Evolutionary conservation across 2,888 invertebrate genomes (phyloP).

Genomic region (Diploptera punctata): DNA sequence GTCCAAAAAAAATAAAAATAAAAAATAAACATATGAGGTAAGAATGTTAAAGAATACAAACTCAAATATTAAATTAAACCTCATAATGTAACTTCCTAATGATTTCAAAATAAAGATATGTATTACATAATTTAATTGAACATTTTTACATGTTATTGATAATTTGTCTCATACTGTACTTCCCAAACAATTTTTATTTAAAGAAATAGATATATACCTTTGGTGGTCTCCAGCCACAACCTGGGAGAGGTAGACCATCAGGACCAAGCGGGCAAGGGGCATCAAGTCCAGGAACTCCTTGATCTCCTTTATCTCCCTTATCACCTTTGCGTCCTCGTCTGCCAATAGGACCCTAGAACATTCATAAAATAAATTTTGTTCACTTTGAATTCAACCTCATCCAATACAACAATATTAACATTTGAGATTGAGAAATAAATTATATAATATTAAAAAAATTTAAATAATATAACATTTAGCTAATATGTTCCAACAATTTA

Average conservation of each 20-base stretch:
- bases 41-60: no score
- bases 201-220: slow-evolving; percentile 78
- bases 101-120: background rate
- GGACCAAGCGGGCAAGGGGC: slow-evolving; percentile 98
- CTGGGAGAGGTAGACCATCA: slow-evolving; percentile 94
- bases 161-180: background rate
- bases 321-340: slow-evolving; percentile 93
- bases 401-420: no score
- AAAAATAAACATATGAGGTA: no score
- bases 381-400: no score
- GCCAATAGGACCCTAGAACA: slow-evolving; percentile 78
- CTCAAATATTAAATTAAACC: no score
- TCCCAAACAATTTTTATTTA: background rate
- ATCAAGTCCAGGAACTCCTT: slow-evolving; percentile 96
- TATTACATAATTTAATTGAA: no score
- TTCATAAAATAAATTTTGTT: background rate
- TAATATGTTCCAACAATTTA: no score
- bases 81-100: no score
- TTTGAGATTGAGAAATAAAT: no score
- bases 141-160: background rate
- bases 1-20: no score
- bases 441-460: no score
- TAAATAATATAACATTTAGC: no score
- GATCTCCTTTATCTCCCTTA: slow-evolving; percentile 92
- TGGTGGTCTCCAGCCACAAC: slow-evolving; percentile 92